Evolutionary conservation across 2,888 invertebrate genomes (phyloP).

Genomic region (Glyphotaelius pellucidus): DNA sequence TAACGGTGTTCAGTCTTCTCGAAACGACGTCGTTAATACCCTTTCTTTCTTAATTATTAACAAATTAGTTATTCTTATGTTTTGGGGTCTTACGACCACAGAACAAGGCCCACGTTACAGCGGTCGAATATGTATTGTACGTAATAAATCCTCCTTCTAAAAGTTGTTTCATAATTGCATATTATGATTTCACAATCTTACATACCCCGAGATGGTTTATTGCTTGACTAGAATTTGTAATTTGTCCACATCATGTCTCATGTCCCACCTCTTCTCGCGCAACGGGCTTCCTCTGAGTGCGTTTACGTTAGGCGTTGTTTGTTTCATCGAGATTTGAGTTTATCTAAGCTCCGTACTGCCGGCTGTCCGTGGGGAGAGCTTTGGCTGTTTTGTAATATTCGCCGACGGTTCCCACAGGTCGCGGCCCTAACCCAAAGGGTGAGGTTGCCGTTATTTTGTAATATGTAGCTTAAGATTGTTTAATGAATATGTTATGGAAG

Average conservation of each 20-base stretch:
- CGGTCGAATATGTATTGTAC: conserved; percentile 1
- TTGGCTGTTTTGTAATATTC: conserved; percentile 3
- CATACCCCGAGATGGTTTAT: conserved; percentile 29
- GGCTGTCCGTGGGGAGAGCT: conserved; percentile 16
- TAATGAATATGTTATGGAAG: neutral
- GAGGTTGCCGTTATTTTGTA: neutral
- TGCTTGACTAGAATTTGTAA: conserved; percentile 37
- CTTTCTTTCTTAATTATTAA: neutral
- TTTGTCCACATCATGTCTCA: conserved; percentile 28
- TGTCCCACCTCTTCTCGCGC: conserved; percentile 17
- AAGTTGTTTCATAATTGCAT: conserved; percentile 2
- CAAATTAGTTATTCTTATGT: neutral
- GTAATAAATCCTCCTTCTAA: neutral
- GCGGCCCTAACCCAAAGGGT: conserved; percentile 3
- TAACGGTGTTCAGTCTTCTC: neutral
- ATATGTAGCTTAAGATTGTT: neutral
- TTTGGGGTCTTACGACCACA: neutral
- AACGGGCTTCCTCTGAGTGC: conserved; percentile 33
- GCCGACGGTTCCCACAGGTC: conserved; percentile 19
- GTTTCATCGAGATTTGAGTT: conserved; percentile 20
- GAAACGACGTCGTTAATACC: neutral
- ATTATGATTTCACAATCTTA: neutral
- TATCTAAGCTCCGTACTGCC: neutral
- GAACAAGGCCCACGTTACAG: neutral
- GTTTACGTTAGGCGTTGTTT: conserved; percentile 21